Percentiles rank a stretch among this genome's conserved stretches.
Conservation (phyloP, 2,888 invertebrate genomes). For the Creontiades dilutus region DNA sequence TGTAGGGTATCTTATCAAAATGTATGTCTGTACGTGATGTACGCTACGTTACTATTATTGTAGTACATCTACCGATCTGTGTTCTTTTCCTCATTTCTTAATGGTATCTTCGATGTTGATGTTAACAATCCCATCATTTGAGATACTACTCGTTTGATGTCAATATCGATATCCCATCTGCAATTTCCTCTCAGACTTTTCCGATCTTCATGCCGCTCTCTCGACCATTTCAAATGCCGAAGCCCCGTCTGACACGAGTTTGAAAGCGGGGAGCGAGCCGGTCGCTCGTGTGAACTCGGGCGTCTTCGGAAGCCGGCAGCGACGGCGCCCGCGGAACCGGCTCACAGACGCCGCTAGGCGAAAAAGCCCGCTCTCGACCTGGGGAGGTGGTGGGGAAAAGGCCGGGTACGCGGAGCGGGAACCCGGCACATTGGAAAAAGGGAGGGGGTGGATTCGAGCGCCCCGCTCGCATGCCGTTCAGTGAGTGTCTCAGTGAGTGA, state of each 20-base stretch:
- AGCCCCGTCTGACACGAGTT: conserved; percentile 17
- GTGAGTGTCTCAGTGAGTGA: conserved; percentile 44
- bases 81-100: no score
- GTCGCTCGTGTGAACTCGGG: conserved; percentile 9
- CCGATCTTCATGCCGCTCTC: no score
- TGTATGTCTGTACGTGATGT: no score
- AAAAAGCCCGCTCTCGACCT: conserved; percentile 12
- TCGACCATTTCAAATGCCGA: no score
- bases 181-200: no score
- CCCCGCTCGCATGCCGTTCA: background rate
- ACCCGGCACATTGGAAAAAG: background rate
- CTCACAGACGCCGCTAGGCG: conserved; percentile 56
- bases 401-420: conserved; percentile 4
- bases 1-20: no score
- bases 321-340: conserved; percentile 16
- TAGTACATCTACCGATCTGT: no score
- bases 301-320: background rate
- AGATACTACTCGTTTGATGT: no score
- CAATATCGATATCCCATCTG: no score
- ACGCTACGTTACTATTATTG: no score
- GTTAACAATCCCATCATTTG: no score
- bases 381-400: background rate
- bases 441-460: conserved; percentile 4
- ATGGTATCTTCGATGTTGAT: no score
- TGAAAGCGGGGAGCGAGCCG: conserved; percentile 10